phyloP scores from a whole-genome alignment of 2,888 invertebrate genomes.

The Metacarcinus magister region DNA sequence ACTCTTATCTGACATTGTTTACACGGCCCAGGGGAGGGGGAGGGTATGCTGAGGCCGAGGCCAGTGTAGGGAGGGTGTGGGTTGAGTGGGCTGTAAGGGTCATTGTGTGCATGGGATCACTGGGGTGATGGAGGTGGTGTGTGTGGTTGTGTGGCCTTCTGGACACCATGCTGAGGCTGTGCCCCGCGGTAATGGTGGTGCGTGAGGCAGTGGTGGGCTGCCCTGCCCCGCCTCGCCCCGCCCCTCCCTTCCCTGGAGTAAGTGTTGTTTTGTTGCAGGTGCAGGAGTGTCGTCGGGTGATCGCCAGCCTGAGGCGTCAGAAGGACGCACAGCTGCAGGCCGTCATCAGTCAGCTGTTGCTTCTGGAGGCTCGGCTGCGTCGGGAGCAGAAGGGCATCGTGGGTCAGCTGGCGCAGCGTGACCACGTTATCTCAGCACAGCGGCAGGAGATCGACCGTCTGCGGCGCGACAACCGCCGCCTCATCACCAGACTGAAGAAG shows the following conservation, averaged over 20 bases:
- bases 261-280: conserved; percentile 68
- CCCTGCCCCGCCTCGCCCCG: not conserved
- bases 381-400: conserved; percentile 80
- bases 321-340: conserved; percentile 79
- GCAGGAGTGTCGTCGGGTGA: conserved; percentile 73
- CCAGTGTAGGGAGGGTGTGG: not conserved
- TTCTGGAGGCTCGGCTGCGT: conserved; percentile 79
- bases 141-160: not conserved
- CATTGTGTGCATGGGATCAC: not conserved
- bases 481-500: conserved; percentile 80
- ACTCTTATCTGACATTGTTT: not conserved
- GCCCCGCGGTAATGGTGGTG: not conserved
- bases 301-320: conserved; percentile 71
- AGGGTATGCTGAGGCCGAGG: not conserved
- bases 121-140: not conserved
- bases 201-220: not conserved
- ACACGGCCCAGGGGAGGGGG: not conserved
- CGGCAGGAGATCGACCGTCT: conserved; percentile 80
- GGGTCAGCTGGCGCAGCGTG: conserved; percentile 78
- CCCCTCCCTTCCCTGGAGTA: not conserved
- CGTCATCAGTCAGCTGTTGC: conserved; percentile 77
- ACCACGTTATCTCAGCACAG: conserved; percentile 77
- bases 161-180: not conserved
- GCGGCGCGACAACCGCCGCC: conserved; percentile 78
- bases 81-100: not conserved